These are phyloP conservation scores for Cardiocondyla obscurior DNA, from an alignment of 1,140 invertebrate genomes.

Conservation along the genomic window DNA sequence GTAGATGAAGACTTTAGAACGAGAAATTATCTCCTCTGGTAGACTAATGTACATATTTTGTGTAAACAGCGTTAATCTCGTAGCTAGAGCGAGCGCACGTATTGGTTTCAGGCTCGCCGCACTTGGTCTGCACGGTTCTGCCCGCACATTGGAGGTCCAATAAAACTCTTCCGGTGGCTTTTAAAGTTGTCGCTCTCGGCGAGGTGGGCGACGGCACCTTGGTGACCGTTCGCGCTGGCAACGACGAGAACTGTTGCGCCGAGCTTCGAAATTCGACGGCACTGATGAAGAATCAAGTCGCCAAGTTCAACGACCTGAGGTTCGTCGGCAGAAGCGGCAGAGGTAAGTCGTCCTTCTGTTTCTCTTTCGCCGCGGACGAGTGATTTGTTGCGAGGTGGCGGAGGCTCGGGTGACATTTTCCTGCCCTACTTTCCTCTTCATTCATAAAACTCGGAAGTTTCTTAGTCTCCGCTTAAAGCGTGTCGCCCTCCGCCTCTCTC, in stretches of 20 bases:
- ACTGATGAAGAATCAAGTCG: constrained; percentile 98
- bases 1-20: not conserved
- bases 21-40: not conserved
- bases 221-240: constrained; percentile 97
- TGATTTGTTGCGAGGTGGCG: not conserved
- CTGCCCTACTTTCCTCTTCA: constrained; percentile 61
- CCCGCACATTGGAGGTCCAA: constrained; percentile 98
- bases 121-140: constrained; percentile 96
- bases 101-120: constrained; percentile 86
- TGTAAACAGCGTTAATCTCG: not conserved
- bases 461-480: constrained; percentile 15
- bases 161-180: constrained; percentile 97
- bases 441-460: constrained; percentile 74
- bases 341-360: constrained; percentile 88
- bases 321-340: constrained; percentile 98
- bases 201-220: constrained; percentile 97
- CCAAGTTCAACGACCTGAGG: constrained; percentile 98
- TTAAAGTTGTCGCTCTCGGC: constrained; percentile 95
- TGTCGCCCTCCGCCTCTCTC: constrained; percentile 55
- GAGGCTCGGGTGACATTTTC: constrained; percentile 3
- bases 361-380: not conserved
- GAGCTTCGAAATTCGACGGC: constrained; percentile 97
- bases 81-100: not conserved
- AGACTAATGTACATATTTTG: not conserved
- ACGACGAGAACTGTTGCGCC: constrained; percentile 98